A percentile compares a stretch with the other conserved stretches of the same genome.
Evolutionary conservation across 2,888 invertebrate species (phyloP).

Genomic region (Arctia plantaginis): DNA sequence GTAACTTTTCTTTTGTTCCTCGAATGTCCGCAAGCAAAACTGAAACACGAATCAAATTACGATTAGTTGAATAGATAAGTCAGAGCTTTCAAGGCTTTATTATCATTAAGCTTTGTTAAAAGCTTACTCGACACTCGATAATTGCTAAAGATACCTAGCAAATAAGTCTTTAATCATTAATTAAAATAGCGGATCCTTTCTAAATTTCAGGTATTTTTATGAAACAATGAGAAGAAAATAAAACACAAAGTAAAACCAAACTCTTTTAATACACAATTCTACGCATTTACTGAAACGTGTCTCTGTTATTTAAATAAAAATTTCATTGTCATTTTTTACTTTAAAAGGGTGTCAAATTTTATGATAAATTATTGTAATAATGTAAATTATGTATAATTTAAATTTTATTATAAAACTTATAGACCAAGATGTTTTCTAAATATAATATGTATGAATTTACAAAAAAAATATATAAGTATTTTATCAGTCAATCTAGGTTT

Average conservation of each 20-base stretch:
- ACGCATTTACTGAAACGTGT: neutral
- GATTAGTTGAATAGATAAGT: conserved; percentile 65
- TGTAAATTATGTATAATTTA: no score
- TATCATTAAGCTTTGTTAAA: conserved; percentile 60
- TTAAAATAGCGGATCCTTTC: conserved; percentile 32
- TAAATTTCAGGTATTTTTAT: conserved; percentile 30
- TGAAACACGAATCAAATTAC: conserved; percentile 53
- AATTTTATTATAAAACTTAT: no score
- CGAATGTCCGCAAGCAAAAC: conserved; percentile 62
- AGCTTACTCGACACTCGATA: conserved; percentile 55
- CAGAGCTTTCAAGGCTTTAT: conserved; percentile 49
- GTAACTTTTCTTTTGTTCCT: conserved; percentile 77
- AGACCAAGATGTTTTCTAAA: no score
- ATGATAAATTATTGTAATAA: no score
- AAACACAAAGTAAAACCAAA: conserved; percentile 34
- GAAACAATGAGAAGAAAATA: conserved; percentile 12
- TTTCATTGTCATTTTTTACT: neutral
- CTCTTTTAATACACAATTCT: conserved; percentile 21
- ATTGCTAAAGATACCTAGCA: conserved; percentile 42
- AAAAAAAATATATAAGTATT: no score
- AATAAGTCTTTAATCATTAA: conserved; percentile 34
- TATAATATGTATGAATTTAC: no score
- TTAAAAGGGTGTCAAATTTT: neutral
- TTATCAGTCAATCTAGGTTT: no score
- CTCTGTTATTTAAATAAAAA: neutral